Evolutionary conservation across 2,113 vertebrate genomes (phyloP).

Genomic region (Ia io): DNA sequence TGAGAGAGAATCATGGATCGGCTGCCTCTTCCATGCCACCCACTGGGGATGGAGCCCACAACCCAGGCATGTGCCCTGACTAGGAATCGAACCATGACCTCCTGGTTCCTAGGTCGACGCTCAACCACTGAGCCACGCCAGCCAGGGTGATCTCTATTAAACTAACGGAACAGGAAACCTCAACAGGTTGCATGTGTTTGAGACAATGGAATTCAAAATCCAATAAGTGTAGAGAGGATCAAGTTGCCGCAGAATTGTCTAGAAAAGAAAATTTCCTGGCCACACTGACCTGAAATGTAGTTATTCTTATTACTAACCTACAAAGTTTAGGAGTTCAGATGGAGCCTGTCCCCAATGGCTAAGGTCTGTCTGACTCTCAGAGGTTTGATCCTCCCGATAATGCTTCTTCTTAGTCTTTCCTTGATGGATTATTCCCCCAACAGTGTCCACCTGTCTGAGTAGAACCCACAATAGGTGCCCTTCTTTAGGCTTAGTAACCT

Average conservation of each 20-base stretch:
- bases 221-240: not conserved
- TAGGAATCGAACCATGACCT: too few relatives aligned
- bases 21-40: too few relatives aligned
- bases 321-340: not conserved
- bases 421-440: not conserved
- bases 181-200: not conserved
- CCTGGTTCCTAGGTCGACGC: too few relatives aligned
- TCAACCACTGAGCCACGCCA: too few relatives aligned
- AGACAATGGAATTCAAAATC: not conserved
- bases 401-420: not conserved
- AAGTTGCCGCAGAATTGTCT: not conserved
- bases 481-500: not conserved
- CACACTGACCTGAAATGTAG: not conserved
- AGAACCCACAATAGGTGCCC: not conserved
- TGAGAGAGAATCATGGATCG: too few relatives aligned
- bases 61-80: too few relatives aligned
- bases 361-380: not conserved
- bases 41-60: too few relatives aligned
- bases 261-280: not conserved
- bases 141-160: not conserved
- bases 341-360: not conserved
- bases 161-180: not conserved
- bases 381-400: not conserved
- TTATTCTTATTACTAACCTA: not conserved
- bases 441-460: not conserved